Evolutionary conservation across 2,888 invertebrate species (phyloP).

Genomic region (Vanessa cardui): DNA sequence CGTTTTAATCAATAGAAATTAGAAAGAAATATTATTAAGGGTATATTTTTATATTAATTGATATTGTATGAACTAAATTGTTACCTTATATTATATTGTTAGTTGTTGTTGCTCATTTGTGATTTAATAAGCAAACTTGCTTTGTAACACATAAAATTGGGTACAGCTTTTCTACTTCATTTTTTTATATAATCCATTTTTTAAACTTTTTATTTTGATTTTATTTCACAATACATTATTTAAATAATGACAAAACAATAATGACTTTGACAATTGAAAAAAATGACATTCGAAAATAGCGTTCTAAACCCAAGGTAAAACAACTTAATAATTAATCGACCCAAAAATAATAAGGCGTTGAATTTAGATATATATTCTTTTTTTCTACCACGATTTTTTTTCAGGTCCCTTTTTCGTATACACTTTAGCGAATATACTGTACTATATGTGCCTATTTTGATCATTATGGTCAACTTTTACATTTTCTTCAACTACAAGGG

Average conservation of each 20-base stretch:
- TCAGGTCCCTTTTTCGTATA: too few relatives aligned
- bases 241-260: constrained; percentile 7
- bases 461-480: too few relatives aligned
- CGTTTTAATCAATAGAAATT: neutral
- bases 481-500: too few relatives aligned
- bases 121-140: neutral
- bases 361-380: too few relatives aligned
- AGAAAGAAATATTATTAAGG: neutral
- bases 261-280: constrained; percentile 8
- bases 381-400: too few relatives aligned
- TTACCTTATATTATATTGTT: constrained; percentile 14
- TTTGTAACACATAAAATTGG: neutral
- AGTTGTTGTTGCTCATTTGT: neutral
- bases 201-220: neutral
- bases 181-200: constrained; percentile 9
- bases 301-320: neutral
- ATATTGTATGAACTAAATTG: neutral
- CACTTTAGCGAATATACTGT: too few relatives aligned
- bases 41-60: neutral
- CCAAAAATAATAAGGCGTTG: too few relatives aligned
- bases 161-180: neutral
- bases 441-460: too few relatives aligned
- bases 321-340: too few relatives aligned
- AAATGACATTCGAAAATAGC: neutral
- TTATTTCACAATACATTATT: neutral